phyloP scores from a whole-genome alignment of 2,888 invertebrate genomes.

The Polylopha cassiicola region DNA sequence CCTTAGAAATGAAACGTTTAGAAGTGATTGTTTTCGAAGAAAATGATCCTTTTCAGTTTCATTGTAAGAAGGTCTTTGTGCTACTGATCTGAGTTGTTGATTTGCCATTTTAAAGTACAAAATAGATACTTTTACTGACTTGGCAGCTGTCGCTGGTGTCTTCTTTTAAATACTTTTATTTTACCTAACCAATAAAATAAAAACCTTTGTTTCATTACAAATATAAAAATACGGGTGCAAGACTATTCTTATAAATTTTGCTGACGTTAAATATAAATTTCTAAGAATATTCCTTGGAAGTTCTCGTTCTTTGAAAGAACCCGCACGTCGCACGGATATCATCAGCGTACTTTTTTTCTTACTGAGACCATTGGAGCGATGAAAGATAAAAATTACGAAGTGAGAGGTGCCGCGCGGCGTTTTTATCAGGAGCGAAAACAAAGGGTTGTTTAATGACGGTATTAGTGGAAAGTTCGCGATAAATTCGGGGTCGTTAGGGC shows the following conservation, averaged over 20 bases:
- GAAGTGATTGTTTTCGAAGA: conserved; percentile 1
- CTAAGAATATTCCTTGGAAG: conserved; percentile 1
- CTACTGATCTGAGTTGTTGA: conserved; percentile 6
- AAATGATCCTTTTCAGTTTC: conserved; percentile 7
- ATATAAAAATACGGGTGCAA: no score
- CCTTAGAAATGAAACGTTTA: background rate
- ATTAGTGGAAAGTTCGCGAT: conserved; percentile 74
- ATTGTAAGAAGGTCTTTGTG: conserved; percentile 3
- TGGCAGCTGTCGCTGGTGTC: no score
- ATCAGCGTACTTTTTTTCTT: conserved; percentile 59
- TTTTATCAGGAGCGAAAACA: conserved; percentile 73
- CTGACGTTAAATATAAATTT: no score
- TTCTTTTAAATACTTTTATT: no score
- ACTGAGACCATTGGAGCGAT: conserved; percentile 52
- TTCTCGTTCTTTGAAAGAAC: conserved; percentile 10
- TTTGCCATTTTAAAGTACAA: conserved; percentile 2
- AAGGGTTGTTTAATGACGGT: conserved; percentile 74
- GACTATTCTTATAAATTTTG: no score
- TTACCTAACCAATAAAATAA: no score
- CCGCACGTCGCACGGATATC: conserved; percentile 49
- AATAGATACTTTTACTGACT: no score
- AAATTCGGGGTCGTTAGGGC: conserved; percentile 68
- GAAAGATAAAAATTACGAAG: conserved; percentile 72
- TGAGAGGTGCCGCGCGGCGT: conserved; percentile 58
- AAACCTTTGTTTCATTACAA: no score